These are phyloP conservation scores for Incurvaria masculella DNA, from an alignment of 2,888 invertebrate species.

Conservation along the genomic window DNA sequence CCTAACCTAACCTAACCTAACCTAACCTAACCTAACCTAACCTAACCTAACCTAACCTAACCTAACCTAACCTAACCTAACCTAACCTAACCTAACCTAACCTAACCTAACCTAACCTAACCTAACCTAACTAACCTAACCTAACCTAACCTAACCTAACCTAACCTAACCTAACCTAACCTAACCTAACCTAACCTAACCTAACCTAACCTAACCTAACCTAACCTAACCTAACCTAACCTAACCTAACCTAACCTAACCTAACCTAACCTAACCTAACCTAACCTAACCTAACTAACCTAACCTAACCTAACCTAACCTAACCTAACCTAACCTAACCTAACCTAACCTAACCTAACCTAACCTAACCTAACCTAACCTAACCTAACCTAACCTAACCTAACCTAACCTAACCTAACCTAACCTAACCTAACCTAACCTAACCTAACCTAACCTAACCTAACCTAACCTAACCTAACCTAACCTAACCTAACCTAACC, in stretches of 20 bases:
- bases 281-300: no score
- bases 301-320: no score
- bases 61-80: slow-evolving; percentile 3
- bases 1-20: background rate
- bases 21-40: slow-evolving; percentile 7
- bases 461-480: background rate
- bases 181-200: slow-evolving; percentile 10
- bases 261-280: slow-evolving; percentile 11
- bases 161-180: no score
- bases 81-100: slow-evolving; percentile 4
- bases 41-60: no score
- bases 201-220: slow-evolving; percentile 11
- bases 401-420: no score
- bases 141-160: slow-evolving; percentile 10
- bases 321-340: no score
- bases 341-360: slow-evolving; percentile 3
- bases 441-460: no score
- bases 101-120: background rate
- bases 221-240: slow-evolving; percentile 10
- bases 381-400: slow-evolving; percentile 5
- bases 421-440: slow-evolving; percentile 1
- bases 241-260: no score
- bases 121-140: no score
- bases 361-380: slow-evolving; percentile 5
- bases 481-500: background rate